phyloP scores from a whole-genome alignment of 2,113 vertebrate genomes.

The Hippocampus mohnikei region DNA sequence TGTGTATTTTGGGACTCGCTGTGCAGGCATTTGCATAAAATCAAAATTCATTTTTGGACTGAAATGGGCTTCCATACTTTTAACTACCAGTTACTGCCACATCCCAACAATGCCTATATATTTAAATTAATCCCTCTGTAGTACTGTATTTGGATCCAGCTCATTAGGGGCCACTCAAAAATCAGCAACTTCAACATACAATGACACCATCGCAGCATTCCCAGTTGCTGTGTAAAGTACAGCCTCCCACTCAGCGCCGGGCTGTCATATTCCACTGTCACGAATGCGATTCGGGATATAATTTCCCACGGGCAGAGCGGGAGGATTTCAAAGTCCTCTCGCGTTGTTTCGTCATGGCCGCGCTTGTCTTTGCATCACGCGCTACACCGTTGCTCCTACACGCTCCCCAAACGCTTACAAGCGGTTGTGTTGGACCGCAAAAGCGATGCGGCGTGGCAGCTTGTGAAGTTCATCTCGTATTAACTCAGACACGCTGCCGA shows the following conservation, averaged over 20 bases:
- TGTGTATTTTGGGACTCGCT: too few species aligned
- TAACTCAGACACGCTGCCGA: neutral
- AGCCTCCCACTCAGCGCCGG: conserved; percentile 36
- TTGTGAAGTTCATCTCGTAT: conserved; percentile 18
- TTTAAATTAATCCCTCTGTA: neutral
- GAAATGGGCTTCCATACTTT: too few species aligned
- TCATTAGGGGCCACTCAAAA: neutral
- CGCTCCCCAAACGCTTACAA: conserved; percentile 19
- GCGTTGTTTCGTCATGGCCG: conserved; percentile 61
- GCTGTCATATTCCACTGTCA: conserved; percentile 37
- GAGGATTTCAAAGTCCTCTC: conserved; percentile 52
- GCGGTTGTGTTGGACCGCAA: neutral
- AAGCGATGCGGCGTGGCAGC: neutral
- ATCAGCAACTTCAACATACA: neutral
- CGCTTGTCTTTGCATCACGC: conserved; percentile 42
- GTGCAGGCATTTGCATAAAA: too few species aligned
- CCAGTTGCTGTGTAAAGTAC: conserved; percentile 19
- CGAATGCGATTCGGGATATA: conserved; percentile 7
- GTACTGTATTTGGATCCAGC: neutral
- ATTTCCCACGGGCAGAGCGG: conserved; percentile 25
- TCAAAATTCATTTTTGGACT: too few species aligned
- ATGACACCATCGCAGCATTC: conserved; percentile 25
- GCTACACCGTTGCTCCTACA: conserved; percentile 16
- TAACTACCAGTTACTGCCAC: too few species aligned
- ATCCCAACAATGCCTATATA: neutral